These are phyloP conservation scores for Oryzias woworae DNA, from an alignment of 2,113 vertebrate species.

Conservation along the genomic window DNA sequence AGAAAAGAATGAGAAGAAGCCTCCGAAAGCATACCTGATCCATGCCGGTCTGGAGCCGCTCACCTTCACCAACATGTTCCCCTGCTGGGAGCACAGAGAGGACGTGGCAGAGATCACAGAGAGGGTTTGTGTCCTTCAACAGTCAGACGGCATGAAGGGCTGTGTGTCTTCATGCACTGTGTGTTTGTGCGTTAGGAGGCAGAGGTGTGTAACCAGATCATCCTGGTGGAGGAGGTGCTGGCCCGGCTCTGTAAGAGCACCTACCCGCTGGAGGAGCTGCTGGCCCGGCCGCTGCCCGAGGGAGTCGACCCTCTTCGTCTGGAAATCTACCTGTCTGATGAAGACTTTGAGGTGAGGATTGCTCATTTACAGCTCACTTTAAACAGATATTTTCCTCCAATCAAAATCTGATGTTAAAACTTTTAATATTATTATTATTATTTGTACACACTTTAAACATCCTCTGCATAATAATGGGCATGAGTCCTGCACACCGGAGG, in stretches of 20 bases:
- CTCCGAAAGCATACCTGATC: slow-evolving; percentile 94
- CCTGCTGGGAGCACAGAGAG: slow-evolving; percentile 96
- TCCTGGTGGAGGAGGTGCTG: slow-evolving; percentile 94
- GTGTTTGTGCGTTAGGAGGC: slow-evolving; percentile 80
- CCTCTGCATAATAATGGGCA: too few relatives aligned
- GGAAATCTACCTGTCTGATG: slow-evolving; percentile 93
- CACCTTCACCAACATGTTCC: slow-evolving; percentile 99
- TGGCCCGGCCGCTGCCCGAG: slow-evolving; percentile 89
- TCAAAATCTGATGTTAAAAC: neutral
- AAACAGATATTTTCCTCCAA: too few relatives aligned
- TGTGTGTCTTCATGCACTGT: neutral
- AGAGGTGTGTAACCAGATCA: slow-evolving; percentile 93
- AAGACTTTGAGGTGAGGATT: slow-evolving; percentile 89
- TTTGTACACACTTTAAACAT: too few relatives aligned
- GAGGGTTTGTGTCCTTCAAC: slow-evolving; percentile 81
- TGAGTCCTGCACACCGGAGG: too few relatives aligned
- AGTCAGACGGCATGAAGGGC: too few relatives aligned
- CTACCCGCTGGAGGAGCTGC: slow-evolving; percentile 87
- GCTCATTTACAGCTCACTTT: too few relatives aligned
- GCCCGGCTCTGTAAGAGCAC: slow-evolving; percentile 89
- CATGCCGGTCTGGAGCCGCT: slow-evolving; percentile 95
- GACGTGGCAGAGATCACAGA: slow-evolving; percentile 96
- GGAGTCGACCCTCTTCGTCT: slow-evolving; percentile 94
- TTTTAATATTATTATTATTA: too few relatives aligned
- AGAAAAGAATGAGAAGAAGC: slow-evolving; percentile 93